Evolutionary conservation across 2,888 invertebrate genomes (phyloP).

Genomic region (Tenthredo scrophulariae): DNA sequence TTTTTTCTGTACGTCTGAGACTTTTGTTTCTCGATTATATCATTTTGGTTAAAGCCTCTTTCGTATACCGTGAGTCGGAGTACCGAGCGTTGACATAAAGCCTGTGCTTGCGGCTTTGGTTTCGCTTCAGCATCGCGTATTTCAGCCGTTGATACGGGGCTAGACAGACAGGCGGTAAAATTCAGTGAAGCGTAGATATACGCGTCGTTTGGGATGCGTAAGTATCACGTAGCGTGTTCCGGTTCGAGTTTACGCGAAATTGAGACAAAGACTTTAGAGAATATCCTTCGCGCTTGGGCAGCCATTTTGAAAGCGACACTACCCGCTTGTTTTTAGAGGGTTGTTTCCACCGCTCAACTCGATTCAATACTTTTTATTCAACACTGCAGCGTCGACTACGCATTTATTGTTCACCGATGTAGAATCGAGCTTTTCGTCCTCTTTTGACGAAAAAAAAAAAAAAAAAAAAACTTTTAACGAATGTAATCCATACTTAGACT

Average conservation of each 20-base stretch:
- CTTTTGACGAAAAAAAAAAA: neutral
- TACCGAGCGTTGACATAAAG: slow-evolving; percentile 20
- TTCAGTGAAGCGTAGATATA: slow-evolving; percentile 36
- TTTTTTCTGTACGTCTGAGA: neutral
- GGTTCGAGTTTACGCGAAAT: slow-evolving; percentile 30
- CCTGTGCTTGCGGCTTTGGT: slow-evolving; percentile 19
- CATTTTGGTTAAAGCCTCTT: neutral
- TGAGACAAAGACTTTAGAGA: slow-evolving; percentile 30
- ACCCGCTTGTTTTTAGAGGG: neutral
- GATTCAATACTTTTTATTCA: slow-evolving; percentile 25
- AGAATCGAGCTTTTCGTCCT: neutral
- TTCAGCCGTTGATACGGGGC: slow-evolving; percentile 10
- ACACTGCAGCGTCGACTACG: neutral
- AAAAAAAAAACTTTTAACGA: neutral
- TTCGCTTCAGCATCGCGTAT: slow-evolving; percentile 16
- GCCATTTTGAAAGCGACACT: slow-evolving; percentile 23
- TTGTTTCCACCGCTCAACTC: neutral
- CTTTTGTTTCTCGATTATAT: neutral
- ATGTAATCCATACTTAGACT: neutral
- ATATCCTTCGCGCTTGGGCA: slow-evolving; percentile 36
- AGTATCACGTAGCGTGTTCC: slow-evolving; percentile 2
- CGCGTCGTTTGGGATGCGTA: slow-evolving; percentile 22
- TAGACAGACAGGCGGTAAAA: slow-evolving; percentile 34
- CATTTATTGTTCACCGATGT: neutral
- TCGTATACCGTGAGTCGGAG: neutral